Base-by-base conservation (phyloP, 1,140 invertebrate species). In the Sycophaga agraensis region DNA sequence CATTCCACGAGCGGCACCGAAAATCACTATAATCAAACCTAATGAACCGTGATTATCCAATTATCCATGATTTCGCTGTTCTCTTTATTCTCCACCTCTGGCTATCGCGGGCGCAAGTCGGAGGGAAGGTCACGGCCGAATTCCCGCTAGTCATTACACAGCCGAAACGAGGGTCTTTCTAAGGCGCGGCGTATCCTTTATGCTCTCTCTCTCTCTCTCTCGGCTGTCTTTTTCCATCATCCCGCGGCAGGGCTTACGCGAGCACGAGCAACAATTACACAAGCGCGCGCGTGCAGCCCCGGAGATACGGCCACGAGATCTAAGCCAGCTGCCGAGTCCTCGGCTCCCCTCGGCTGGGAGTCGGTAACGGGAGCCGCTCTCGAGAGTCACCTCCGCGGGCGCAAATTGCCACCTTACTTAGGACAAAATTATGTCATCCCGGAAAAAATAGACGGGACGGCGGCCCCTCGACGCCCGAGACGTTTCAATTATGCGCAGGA, bases 41-140 rank as follows among this genome's bases (percentile, higher is more conserved):
- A 55, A 55, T 55, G 39, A 55, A 21, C 53, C 3, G 22, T 55
- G 16, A 55, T 55, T 43, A 55, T 55, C 39, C 53, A 42, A 55
- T 55, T 55, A 55, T 21, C 40, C 16, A 50, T 50, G 17, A 35
- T 35, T 37, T 50, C 26, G 14, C 7, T 39, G 14, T 39, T 39
- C 4, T 39, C 35, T 39, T 14, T 39, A 6, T 14, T 14, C 14
- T 8, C 14, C 35, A 14, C 14, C 3, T 39, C 35, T 6, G 11
- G n/a, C 7, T 14, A 39, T 39, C 3, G 16, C 7, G 40, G 4
- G 11, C 11, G 12, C 5, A 43, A 22, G 5, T 11, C 28, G 28
- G 28, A 31, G 5, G 28, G 28, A 31, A 31, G 28, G 28, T 31
- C 28, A 31, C 5, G 28, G 11, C 28, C 28, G 28, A 11, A 31